Base-by-base conservation (phyloP, 2,888 invertebrate species). In the Cyaniris semiargus region DNA sequence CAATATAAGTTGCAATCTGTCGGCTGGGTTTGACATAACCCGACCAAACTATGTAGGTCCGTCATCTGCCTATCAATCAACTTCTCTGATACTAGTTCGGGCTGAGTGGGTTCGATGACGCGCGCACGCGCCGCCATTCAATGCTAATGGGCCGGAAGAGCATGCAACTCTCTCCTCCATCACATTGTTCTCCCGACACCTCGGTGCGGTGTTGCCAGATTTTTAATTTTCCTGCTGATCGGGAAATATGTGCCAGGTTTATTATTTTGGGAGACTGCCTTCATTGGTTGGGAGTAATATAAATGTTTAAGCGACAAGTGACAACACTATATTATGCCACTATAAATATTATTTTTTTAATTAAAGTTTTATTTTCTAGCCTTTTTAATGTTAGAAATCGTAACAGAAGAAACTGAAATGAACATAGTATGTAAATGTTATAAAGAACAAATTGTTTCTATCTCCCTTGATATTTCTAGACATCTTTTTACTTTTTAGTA, bases 81-180 rank as follows among this genome's bases (percentile, higher is more conserved):
- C 34, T 34, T 34, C 6, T 34, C 34, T 34, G 34, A 34, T 7
- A 34, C 76, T 76, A 89, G 89, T 89, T 85, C 85, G 86, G 86
- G 85, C 84, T 83, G 75, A 18, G 70, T 79, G 78, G 79, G 79
- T 75, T 78, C 77, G 80, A 80, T 77, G 80, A 48, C 74, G 74
- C 8, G 88, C 87, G 89, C 90, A 88, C 89, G 89, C 88, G 89
- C 84, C 86, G 87, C 86, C 86, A 92, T 93, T 93, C 92, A 93
- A 93, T 94, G 93, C 91, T 93, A 93, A 94, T 94, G 90, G 89
- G 84, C 86, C 89, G 92, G 91, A 92, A 90, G 91, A 91, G 87
- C 88, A 87, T 86, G 87, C 86, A 86, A 86, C 89, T 88, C 90
- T 91, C 90, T 90, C 89, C 86, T 81, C 85, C 86, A 88, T 89